A percentile compares a stretch with the other conserved stretches of the same genome.
phyloP scores from a whole-genome alignment of 2,888 invertebrate genomes.

The Cosmorhoe ocellata region DNA sequence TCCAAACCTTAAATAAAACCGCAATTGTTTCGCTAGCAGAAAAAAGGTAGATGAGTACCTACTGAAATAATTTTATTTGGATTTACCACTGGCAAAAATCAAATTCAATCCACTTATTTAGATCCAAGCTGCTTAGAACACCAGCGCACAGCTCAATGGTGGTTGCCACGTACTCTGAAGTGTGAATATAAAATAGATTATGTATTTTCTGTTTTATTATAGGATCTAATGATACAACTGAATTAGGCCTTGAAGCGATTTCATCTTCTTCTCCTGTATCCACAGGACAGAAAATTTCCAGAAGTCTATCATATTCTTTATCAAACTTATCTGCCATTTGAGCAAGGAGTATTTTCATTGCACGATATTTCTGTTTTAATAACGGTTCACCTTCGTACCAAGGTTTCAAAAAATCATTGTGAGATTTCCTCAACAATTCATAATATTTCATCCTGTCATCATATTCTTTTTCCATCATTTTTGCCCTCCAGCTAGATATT shows the following conservation, averaged over 20 bases:
- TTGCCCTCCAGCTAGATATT: conserved; percentile 58
- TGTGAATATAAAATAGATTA: conserved; percentile 58
- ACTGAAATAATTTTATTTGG: too few relatives aligned
- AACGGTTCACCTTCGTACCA: conserved; percentile 63
- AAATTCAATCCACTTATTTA: conserved; percentile 70
- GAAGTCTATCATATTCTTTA: conserved; percentile 46
- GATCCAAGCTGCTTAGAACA: conserved; percentile 65
- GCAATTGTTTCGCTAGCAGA: too few relatives aligned
- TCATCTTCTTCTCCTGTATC: conserved; percentile 4
- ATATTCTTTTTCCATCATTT: conserved; percentile 62
- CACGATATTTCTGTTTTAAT: conserved; percentile 54
- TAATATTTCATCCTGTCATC: conserved; percentile 68
- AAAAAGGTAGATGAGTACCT: too few relatives aligned
- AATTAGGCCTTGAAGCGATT: background rate
- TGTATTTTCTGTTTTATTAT: conserved; percentile 34
- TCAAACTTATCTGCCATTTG: conserved; percentile 61
- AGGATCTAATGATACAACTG: conserved; percentile 21
- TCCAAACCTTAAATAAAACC: too few relatives aligned
- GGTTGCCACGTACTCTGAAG: conserved; percentile 52
- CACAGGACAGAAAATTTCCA: conserved; percentile 24
- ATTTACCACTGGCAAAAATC: conserved; percentile 55
- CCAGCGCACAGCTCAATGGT: conserved; percentile 64
- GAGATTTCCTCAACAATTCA: conserved; percentile 51
- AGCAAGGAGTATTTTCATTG: conserved; percentile 52
- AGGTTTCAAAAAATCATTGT: conserved; percentile 58